Evolutionary conservation across 2,113 vertebrate genomes (phyloP).

Genomic region (Gasterosteus aculeatus): DNA sequence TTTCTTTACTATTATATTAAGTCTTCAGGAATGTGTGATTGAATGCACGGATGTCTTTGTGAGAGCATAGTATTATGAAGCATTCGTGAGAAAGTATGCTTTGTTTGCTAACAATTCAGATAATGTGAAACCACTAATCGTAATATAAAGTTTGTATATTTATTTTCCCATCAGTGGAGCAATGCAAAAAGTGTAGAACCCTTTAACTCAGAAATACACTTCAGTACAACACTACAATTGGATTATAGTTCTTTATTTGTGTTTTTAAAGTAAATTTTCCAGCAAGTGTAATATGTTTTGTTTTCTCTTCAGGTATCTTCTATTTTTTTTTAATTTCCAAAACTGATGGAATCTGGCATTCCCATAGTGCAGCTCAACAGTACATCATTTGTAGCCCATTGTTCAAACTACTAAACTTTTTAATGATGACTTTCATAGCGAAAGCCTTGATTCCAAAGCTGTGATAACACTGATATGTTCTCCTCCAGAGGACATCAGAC

Average conservation of each 20-base stretch:
- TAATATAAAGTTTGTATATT: neutral
- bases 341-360: neutral
- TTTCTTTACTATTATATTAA: neutral
- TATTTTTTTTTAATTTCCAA: neutral
- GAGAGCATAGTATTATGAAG: neutral
- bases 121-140: neutral
- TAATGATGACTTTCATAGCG: neutral
- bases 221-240: neutral
- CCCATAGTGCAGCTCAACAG: neutral
- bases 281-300: neutral
- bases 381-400: neutral
- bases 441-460: neutral
- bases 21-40: neutral
- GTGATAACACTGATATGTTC: neutral
- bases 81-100: neutral
- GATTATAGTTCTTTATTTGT: neutral
- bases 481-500: neutral
- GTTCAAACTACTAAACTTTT: neutral
- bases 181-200: neutral
- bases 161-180: neutral
- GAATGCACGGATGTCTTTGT: neutral
- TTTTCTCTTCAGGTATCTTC: neutral
- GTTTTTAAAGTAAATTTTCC: neutral
- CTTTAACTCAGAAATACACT: neutral
- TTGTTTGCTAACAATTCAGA: neutral